Evolutionary conservation across 2,888 invertebrate genomes (phyloP).

Genomic region (Neelides folsomi): DNA sequence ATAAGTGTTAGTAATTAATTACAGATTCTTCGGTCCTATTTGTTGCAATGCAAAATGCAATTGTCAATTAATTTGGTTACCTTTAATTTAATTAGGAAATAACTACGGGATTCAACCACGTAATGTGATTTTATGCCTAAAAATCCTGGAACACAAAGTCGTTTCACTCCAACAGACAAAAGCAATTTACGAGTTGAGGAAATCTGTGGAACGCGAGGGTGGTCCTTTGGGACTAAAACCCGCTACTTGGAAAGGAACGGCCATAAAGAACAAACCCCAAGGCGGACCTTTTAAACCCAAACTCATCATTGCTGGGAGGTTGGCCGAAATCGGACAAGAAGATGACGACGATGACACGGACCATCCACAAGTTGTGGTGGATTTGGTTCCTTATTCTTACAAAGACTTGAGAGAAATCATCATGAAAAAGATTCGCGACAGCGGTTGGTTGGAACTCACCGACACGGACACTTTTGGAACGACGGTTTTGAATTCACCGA

Average conservation of each 20-base stretch:
- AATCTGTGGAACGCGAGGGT: background rate
- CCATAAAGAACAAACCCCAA: background rate
- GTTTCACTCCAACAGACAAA: constrained; percentile 42
- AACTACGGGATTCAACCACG: background rate
- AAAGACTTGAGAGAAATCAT: too few species aligned
- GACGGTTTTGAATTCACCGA: too few species aligned
- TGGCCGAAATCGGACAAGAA: constrained; percentile 1
- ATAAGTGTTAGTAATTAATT: too few species aligned
- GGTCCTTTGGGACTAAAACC: background rate
- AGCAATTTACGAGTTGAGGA: background rate
- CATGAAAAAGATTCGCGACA: too few species aligned
- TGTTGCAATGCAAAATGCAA: background rate
- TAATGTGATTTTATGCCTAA: constrained; percentile 68
- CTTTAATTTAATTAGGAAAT: too few species aligned
- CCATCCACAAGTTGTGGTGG: too few species aligned
- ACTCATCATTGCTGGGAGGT: constrained; percentile 13
- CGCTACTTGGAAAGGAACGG: too few species aligned
- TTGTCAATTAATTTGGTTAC: constrained; percentile 29
- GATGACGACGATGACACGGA: too few species aligned
- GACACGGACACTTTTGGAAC: too few species aligned
- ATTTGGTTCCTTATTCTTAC: too few species aligned
- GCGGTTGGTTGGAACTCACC: too few species aligned
- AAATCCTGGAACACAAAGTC: constrained; percentile 63
- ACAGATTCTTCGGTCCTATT: too few species aligned
- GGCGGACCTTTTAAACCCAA: constrained; percentile 18